A percentile compares a stretch with the other conserved stretches of the same genome.
Evolutionary conservation across 2,888 invertebrate species (phyloP).

Genomic region (Chymomyza caudatula): DNA sequence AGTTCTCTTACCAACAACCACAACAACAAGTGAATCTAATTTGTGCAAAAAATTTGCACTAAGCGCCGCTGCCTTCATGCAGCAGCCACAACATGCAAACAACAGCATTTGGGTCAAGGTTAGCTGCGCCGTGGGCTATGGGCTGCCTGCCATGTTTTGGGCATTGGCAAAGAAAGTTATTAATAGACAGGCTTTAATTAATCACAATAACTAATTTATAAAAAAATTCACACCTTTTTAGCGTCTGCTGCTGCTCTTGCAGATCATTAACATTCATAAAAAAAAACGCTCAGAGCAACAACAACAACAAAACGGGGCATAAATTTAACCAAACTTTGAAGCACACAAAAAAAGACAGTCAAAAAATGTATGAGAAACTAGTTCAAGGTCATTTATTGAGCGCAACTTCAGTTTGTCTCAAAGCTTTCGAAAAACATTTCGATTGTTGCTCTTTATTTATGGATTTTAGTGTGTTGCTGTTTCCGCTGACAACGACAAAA

Average conservation of each 20-base stretch:
- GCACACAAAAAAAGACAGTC: slow-evolving; percentile 3
- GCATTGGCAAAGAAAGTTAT: slow-evolving; percentile 44
- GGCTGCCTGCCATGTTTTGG: not conserved
- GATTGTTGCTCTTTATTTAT: slow-evolving; percentile 13
- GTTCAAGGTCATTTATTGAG: slow-evolving; percentile 70
- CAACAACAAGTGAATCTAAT: not conserved
- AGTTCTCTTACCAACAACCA: slow-evolving; percentile 8
- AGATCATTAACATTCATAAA: slow-evolving; percentile 33
- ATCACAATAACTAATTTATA: slow-evolving; percentile 26
- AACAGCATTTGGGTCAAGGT: slow-evolving; percentile 64
- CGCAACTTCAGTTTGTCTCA: slow-evolving; percentile 23
- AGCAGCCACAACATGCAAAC: slow-evolving; percentile 2
- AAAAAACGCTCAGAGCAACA: slow-evolving; percentile 14
- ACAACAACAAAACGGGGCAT: slow-evolving; percentile 25
- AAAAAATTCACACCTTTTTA: slow-evolving; percentile 46
- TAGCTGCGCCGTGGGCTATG: slow-evolving; percentile 41
- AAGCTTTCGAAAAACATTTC: slow-evolving; percentile 33
- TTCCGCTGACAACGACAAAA: not conserved
- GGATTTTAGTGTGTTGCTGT: slow-evolving; percentile 9
- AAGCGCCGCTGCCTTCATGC: not conserved
- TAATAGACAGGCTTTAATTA: slow-evolving; percentile 44
- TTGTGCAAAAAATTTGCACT: not conserved
- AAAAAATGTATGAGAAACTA: slow-evolving; percentile 49
- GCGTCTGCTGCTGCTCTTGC: slow-evolving; percentile 13
- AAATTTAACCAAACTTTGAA: slow-evolving; percentile 16